Evolutionary conservation across 2,113 vertebrate species (phyloP), one percentile per base, ranked within the genome.

Genomic region (Tylochromis polylepis): DNA sequence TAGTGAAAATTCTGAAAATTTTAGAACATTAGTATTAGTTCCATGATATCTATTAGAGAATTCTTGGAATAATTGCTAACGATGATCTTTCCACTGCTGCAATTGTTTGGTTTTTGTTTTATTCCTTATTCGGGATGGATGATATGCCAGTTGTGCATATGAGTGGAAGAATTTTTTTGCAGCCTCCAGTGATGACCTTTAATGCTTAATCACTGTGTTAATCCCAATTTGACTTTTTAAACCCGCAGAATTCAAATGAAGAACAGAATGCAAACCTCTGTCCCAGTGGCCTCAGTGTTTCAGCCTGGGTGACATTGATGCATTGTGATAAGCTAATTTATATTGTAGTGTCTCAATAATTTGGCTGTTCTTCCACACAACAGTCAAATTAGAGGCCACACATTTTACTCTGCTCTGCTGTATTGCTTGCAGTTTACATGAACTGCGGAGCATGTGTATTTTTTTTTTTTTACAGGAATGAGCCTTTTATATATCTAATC

Each of bases 291-390:
- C 81, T 58, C 59, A 20, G 81, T 62, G 43, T 60, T 75, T 67
- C 5, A 12, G 85, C 62, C 67, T 72, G 2, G 12, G 49, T 92
- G 85, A 93, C 87, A 84, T 43, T 70, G 72, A 93, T 92, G 77
- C 79, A 85, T 85, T 57, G 84, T 72, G 93, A 93, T 92, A 82
- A 88, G 80, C 83, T 89, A 81, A 93, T 94, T 87, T 85, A 85
- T 56, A 91, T 59, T 12, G 2, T 85, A 82, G 20, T 18, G 31
- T 78, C 24, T 87, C 65, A 49, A 84, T 90, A 85, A 87, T 80
- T 56, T 27, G 72, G 80, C 92, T 91, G 91, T 85, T 72, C 36
- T 29, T 84, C 11, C 16, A 57, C 88, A 92, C 92, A 93, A 88
- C 65, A 51, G 67, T 34, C 29, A 58, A 51, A 88, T 72, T 62